These are phyloP conservation scores for Chelidonichthys spinosus DNA, from an alignment of 2,797 vertebrate species.

Conservation along the genomic window DNA sequence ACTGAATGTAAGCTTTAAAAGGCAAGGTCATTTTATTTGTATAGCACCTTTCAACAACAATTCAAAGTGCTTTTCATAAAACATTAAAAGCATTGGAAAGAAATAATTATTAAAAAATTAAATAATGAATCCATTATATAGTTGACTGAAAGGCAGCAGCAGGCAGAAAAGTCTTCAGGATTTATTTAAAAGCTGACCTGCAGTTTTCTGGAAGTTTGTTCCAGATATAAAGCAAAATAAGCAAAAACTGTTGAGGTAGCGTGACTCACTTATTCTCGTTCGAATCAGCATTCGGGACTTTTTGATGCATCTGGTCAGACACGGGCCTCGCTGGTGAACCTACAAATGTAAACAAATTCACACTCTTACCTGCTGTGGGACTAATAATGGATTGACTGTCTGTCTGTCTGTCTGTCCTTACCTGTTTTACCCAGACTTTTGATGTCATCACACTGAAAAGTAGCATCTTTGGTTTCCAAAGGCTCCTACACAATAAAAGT, in stretches of 20 bases:
- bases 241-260: not conserved
- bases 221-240: not conserved
- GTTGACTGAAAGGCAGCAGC: too few species aligned
- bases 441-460: conserved; percentile 6
- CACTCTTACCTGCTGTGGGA: not conserved
- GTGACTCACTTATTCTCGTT: conserved; percentile 41
- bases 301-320: not conserved
- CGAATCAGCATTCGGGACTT: not conserved
- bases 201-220: too few species aligned
- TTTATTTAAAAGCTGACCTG: not conserved
- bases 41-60: too few species aligned
- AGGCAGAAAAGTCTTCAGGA: too few species aligned
- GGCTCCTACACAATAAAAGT: conserved; percentile 28
- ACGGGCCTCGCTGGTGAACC: not conserved
- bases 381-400: too few species aligned
- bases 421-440: conserved; percentile 17
- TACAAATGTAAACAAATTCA: conserved; percentile 1
- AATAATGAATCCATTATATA: not conserved
- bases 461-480: not conserved
- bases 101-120: too few species aligned
- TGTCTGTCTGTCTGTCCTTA: conserved; percentile 13
- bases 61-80: too few species aligned
- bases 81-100: too few species aligned
- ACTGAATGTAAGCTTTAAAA: too few species aligned
- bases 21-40: too few species aligned